A percentile compares a stretch with the other conserved stretches of the same genome.
These are phyloP conservation scores for Drosophila multiciliata DNA, from an alignment of 2,888 invertebrate species.

Conservation along the genomic window DNA sequence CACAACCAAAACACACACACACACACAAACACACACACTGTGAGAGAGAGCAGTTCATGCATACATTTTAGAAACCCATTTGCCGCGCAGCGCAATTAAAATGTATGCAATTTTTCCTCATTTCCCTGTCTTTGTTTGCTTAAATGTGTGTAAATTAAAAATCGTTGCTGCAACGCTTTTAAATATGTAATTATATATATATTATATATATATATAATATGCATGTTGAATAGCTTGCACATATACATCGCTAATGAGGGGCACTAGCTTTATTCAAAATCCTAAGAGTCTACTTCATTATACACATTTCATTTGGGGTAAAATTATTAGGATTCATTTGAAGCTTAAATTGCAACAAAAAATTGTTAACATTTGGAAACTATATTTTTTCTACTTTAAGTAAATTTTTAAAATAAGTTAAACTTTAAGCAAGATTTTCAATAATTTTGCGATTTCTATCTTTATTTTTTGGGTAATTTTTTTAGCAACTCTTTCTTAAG, in stretches of 20 bases:
- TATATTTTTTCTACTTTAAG: background rate
- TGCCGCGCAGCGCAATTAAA: constrained; percentile 57
- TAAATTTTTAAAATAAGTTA: background rate
- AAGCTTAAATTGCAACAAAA: background rate
- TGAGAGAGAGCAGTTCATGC: constrained; percentile 23
- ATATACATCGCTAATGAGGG: background rate
- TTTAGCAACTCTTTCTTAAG: background rate
- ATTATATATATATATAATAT: background rate
- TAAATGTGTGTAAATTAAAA: constrained; percentile 72
- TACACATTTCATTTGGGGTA: background rate
- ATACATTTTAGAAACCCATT: constrained; percentile 32
- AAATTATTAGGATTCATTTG: background rate
- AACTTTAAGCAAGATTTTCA: no score
- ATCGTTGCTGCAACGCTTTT: constrained; percentile 10
- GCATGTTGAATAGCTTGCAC: constrained; percentile 1
- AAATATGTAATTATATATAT: background rate
- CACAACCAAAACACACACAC: constrained; percentile 19
- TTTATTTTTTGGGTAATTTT: background rate
- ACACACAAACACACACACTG: background rate
- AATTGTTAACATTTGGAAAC: background rate
- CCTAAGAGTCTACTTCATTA: background rate
- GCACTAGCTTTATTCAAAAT: background rate
- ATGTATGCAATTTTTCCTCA: constrained; percentile 17
- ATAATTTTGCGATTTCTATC: no score
- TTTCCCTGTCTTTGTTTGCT: constrained; percentile 58